Evolutionary conservation across 92 coral and sea anemone species (phyloP), one percentile per base, ranked within the genome.

Genomic region (Epizoanthus fatuus): DNA sequence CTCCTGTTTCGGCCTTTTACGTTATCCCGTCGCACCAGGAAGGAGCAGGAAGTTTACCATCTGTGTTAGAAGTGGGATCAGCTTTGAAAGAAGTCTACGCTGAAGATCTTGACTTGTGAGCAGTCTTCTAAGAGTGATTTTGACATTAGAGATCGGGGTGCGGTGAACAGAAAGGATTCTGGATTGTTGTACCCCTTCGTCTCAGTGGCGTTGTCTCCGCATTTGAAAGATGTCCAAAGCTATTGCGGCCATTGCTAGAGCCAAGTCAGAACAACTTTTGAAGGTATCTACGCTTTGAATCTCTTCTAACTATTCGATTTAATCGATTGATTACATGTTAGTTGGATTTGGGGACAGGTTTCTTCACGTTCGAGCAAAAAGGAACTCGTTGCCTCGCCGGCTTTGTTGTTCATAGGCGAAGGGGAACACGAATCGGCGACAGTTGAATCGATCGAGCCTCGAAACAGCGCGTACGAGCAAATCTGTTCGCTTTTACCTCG

Each of bases 221-320:
- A 84, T 57, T 84, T 89, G 85, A 92, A 85, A 95, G 93, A 95
- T 95, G 89, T 71, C 98, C 95, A 95, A 95, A 95, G 98, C 98
- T 74, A 93, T 95, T 53, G 96, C 98, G 65, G 98, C 98, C 93
- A 95, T 95, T 74, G 98, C 98, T 75, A 95, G 88, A 90, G 98
- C 95, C 32, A 95, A 94, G 81, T 94, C 98, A 35, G 98, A 92
- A 75, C 98, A 92, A 63, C 92, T 94, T 70, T 92, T 94, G 29
- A 94, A 94, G 98, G 98, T 94, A 94, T 89, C 81, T 83, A 56
- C 19, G 17, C 74, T 65, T 29, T 15, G 6, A 16, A 7, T 51
- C 9, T 25, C 72, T 65, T 52, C 7, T 81, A 51, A 44, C 39
- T 55, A 5, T 47, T n/a, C 0, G 17, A 49, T 32, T 22, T n/a